phyloP scores from a whole-genome alignment of 2,113 vertebrate species.

The Sialia sialis region DNA sequence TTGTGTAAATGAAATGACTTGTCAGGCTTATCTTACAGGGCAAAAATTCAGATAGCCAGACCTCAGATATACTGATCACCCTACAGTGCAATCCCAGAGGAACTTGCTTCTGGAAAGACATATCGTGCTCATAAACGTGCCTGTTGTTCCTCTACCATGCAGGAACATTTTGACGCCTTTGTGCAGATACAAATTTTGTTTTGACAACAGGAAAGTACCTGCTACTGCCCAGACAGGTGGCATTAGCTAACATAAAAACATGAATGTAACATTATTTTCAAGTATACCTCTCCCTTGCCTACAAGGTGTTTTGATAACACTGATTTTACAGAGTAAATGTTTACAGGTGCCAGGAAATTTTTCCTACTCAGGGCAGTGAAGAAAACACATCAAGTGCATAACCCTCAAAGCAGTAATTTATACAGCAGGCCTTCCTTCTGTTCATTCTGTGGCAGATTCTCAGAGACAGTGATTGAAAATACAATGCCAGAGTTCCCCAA shows the following conservation, averaged over 20 bases:
- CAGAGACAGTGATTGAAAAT: neutral
- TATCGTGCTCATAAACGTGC: neutral
- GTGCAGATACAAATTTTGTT: neutral
- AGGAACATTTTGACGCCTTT: neutral
- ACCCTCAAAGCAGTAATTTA: neutral
- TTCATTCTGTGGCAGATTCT: neutral
- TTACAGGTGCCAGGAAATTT: neutral
- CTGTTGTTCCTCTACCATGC: accelerated
- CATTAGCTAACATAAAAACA: neutral
- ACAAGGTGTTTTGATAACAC: neutral
- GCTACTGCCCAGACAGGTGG: neutral
- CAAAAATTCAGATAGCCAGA: neutral
- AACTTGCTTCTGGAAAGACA: neutral
- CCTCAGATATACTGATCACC: neutral
- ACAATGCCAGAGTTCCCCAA: neutral
- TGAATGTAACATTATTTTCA: neutral
- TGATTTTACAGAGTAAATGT: neutral
- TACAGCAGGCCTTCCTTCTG: neutral
- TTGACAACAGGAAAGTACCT: neutral
- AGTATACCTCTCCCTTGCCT: neutral
- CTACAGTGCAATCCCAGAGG: neutral
- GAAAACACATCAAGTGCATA: neutral
- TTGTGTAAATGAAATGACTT: neutral
- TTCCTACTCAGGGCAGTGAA: neutral
- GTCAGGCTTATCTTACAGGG: neutral